A percentile compares a stretch with the other conserved stretches of the same genome.
Conservation (phyloP, 1,140 invertebrate genomes). For the Teleopsis dalmanni region DNA sequence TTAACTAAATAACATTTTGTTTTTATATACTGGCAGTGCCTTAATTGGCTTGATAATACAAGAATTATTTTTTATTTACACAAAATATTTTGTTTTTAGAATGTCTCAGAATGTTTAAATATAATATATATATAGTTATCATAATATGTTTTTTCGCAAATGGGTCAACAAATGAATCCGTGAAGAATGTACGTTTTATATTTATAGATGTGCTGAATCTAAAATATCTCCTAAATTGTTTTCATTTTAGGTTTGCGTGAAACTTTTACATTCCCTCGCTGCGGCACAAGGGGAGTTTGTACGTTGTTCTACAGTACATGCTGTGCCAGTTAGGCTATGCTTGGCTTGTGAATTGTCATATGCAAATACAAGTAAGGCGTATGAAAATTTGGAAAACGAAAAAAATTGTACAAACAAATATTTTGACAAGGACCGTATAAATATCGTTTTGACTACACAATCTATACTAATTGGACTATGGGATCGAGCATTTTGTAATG, state of each 20-base stretch:
- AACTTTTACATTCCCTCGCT: slow-evolving; percentile 14
- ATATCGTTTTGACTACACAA: slow-evolving; percentile 26
- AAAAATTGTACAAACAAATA: slow-evolving; percentile 23
- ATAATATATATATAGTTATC: too few relatives aligned
- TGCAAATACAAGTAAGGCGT: not conserved
- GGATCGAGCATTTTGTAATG: slow-evolving; percentile 28
- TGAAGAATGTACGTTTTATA: slow-evolving; percentile 1
- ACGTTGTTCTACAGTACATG: slow-evolving; percentile 24
- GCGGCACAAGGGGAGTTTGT: slow-evolving; percentile 21
- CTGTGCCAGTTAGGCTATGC: slow-evolving; percentile 26
- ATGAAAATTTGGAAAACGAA: slow-evolving; percentile 6
- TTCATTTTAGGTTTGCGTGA: not conserved
- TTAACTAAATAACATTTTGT: too few relatives aligned
- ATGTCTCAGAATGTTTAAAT: too few relatives aligned
- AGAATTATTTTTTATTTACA: too few relatives aligned
- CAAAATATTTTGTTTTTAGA: too few relatives aligned
- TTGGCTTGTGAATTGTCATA: slow-evolving; percentile 7
- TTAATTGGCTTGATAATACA: too few relatives aligned
- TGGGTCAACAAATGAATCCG: not conserved
- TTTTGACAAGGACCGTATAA: slow-evolving; percentile 31
- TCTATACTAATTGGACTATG: slow-evolving; percentile 22
- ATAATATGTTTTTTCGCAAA: not conserved
- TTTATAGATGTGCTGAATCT: too few relatives aligned
- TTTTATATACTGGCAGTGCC: too few relatives aligned
- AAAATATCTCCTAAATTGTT: too few relatives aligned